Evolutionary conservation across 2,113 vertebrate species (phyloP).

Genomic region (Cacatua alba): DNA sequence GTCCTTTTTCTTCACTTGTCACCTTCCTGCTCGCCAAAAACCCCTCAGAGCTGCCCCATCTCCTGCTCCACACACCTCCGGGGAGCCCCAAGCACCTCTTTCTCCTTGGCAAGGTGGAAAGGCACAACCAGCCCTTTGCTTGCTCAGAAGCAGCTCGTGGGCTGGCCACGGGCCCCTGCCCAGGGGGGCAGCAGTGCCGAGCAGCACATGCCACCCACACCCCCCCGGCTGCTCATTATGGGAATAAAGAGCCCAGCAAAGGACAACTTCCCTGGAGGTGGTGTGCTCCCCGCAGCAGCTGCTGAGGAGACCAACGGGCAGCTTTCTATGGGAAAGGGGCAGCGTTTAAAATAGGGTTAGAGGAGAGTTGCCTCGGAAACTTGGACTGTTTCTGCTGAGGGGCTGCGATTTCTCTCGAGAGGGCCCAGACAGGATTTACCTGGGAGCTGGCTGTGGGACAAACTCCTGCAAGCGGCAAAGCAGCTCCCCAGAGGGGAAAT

Average conservation of each 20-base stretch:
- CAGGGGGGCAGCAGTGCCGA: neutral
- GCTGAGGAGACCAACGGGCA: constrained; percentile 15
- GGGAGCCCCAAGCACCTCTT: neutral
- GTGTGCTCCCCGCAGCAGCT: constrained; percentile 29
- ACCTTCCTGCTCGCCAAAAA: constrained; percentile 1
- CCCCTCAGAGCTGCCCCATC: constrained; percentile 1
- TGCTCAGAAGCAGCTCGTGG: neutral
- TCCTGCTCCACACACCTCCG: neutral
- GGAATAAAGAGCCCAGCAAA: neutral
- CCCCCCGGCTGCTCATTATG: neutral
- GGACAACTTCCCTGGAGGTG: constrained; percentile 35
- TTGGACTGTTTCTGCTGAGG: neutral
- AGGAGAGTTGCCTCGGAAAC: constrained; percentile 53
- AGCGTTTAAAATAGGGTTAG: neutral
- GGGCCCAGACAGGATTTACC: constrained; percentile 39
- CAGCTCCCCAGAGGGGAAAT: neutral
- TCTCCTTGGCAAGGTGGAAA: neutral
- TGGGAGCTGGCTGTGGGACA: neutral
- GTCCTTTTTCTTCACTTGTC: constrained; percentile 67
- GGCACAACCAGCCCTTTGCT: neutral
- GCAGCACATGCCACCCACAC: neutral
- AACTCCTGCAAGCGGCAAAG: neutral
- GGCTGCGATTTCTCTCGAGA: neutral
- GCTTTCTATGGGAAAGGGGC: constrained; percentile 32
- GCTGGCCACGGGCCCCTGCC: rapidly evolving